Conservation (phyloP, 2,113 vertebrate genomes). For the Gallinago undulata region DNA sequence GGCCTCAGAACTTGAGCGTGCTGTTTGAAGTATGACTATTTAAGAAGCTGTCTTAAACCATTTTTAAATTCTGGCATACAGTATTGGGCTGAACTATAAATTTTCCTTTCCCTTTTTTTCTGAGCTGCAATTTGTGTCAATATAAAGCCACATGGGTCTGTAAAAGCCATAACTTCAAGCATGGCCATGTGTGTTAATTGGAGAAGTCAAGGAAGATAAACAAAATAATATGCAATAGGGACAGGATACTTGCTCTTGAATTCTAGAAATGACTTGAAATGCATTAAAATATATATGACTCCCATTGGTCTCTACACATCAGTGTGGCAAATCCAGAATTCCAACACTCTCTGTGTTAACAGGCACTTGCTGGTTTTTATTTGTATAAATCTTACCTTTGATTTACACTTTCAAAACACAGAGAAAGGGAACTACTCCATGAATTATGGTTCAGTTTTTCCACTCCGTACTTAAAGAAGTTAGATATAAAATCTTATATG, state of each 20-base stretch:
- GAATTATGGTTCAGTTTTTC: conserved; percentile 44
- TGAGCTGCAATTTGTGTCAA: conserved; percentile 38
- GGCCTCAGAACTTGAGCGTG: neutral
- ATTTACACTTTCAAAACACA: conserved; percentile 59
- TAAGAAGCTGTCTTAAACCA: conserved; percentile 39
- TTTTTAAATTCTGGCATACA: conserved; percentile 51
- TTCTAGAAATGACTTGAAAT: conserved; percentile 3
- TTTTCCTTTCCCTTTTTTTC: conserved; percentile 11
- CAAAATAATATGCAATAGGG: conserved; percentile 32
- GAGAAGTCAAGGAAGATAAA: conserved; percentile 50
- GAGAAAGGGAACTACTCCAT: neutral
- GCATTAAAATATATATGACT: conserved; percentile 32
- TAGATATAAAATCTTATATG: conserved; percentile 33
- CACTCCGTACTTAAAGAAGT: neutral
- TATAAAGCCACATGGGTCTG: conserved; percentile 19
- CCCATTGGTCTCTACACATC: neutral
- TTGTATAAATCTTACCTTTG: conserved; percentile 31
- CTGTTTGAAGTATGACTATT: conserved; percentile 42
- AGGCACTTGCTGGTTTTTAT: conserved; percentile 32
- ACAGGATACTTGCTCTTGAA: conserved; percentile 5
- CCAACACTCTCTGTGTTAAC: conserved; percentile 4
- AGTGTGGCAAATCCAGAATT: conserved; percentile 47
- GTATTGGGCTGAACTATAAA: neutral
- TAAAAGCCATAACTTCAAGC: conserved; percentile 40
- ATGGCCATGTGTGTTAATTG: conserved; percentile 32